Evolutionary conservation across 2,113 vertebrate genomes (phyloP).

Genomic region (Myrmecophaga tridactyla): DNA sequence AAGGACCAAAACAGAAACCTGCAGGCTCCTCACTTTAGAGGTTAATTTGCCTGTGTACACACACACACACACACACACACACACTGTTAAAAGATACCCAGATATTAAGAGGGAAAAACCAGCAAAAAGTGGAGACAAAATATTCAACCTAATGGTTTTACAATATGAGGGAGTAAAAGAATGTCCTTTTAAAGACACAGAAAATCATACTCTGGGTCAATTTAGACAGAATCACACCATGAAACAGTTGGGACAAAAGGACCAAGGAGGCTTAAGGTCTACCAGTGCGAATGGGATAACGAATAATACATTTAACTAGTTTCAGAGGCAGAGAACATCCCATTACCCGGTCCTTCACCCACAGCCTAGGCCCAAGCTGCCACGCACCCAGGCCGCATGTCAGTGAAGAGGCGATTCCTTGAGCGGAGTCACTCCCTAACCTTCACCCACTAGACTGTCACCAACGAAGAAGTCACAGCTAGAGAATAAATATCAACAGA

Average conservation of each 20-base stretch:
- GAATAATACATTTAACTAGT: not conserved
- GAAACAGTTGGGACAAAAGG: fast-evolving
- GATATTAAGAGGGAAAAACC: not conserved
- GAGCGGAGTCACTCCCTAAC: too few relatives aligned
- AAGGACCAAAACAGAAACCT: not conserved
- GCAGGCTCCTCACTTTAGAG: too few relatives aligned
- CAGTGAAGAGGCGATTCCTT: not conserved
- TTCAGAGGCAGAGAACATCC: not conserved
- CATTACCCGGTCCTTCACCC: not conserved
- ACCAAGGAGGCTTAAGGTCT: not conserved
- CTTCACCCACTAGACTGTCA: too few relatives aligned
- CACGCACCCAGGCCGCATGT: too few relatives aligned
- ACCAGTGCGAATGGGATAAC: too few relatives aligned
- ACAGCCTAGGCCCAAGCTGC: not conserved
- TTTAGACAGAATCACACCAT: not conserved
- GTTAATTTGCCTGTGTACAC: too few relatives aligned
- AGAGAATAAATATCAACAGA: not conserved
- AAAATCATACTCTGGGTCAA: not conserved
- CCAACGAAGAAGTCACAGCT: not conserved
- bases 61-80: fast-evolving
- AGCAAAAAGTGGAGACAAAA: not conserved
- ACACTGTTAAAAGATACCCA: not conserved
- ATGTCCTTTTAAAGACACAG: not conserved
- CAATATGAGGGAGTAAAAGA: not conserved
- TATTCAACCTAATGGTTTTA: not conserved